Evolutionary conservation across 2,888 invertebrate genomes (phyloP).

Genomic region (Rhagium mordax): DNA sequence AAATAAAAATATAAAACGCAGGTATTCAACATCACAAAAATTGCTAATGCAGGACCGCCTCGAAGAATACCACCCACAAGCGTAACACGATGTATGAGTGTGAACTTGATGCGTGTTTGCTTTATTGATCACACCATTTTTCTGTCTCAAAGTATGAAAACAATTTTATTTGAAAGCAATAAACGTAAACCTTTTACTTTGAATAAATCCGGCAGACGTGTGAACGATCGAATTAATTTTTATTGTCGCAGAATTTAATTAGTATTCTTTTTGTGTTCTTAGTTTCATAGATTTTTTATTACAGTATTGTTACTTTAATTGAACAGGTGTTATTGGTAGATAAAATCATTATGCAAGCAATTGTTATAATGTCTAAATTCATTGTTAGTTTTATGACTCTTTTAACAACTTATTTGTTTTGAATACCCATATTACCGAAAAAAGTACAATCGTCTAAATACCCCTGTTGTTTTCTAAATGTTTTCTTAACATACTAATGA

Average conservation of each 20-base stretch:
- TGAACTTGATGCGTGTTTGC: slow-evolving; percentile 1
- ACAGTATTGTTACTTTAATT: slow-evolving; percentile 11
- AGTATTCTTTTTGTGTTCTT: background rate
- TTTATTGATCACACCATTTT: background rate
- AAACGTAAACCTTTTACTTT: slow-evolving; percentile 15
- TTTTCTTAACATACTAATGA: no score
- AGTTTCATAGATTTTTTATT: slow-evolving; percentile 1
- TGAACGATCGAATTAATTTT: slow-evolving; percentile 27
- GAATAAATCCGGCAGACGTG: slow-evolving; percentile 18
- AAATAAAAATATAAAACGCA: background rate
- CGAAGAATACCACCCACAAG: background rate
- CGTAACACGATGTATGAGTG: background rate
- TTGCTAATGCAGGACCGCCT: background rate
- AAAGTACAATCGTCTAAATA: no score
- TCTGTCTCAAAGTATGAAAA: background rate
- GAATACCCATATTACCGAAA: no score
- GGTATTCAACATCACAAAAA: background rate
- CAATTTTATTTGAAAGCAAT: slow-evolving; percentile 17
- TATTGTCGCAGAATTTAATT: slow-evolving; percentile 1
- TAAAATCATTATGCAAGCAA: background rate
- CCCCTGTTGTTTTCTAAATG: no score
- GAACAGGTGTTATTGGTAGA: background rate
- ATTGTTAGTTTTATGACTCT: background rate
- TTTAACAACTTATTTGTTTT: background rate
- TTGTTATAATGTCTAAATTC: background rate